Percentiles rank a stretch among this genome's conserved stretches.
phyloP scores from a whole-genome alignment of 2,113 vertebrate genomes.

The Neoarius graeffei region DNA sequence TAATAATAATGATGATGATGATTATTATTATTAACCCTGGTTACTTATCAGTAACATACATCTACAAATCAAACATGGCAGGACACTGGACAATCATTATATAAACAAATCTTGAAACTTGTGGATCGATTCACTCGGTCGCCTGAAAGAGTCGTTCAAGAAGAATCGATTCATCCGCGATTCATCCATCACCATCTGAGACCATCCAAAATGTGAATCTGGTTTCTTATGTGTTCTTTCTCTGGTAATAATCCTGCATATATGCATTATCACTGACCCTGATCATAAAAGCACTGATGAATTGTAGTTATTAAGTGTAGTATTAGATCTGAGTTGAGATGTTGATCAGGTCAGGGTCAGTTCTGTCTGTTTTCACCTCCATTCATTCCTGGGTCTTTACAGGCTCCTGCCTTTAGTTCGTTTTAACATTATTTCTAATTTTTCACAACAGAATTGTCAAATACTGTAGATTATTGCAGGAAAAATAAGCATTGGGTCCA shows the following conservation, averaged over 20 bases:
- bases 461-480: neutral
- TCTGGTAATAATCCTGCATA: neutral
- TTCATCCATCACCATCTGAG: neutral
- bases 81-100: neutral
- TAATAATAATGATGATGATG: neutral
- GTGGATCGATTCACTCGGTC: neutral
- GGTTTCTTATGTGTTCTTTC: neutral
- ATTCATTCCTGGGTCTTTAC: neutral
- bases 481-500: neutral
- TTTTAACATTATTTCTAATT: neutral
- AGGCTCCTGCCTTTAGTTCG: neutral
- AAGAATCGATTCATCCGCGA: neutral
- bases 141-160: conserved; percentile 1
- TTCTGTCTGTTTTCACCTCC: neutral
- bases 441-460: neutral
- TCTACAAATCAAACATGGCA: neutral
- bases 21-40: neutral
- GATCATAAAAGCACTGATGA: neutral
- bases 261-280: neutral
- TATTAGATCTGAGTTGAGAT: neutral
- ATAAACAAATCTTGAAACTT: neutral
- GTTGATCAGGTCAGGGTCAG: neutral
- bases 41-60: neutral
- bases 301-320: neutral
- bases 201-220: neutral